Conservation (phyloP, 1,140 invertebrate species). For the Neodiprion virginianus region DNA sequence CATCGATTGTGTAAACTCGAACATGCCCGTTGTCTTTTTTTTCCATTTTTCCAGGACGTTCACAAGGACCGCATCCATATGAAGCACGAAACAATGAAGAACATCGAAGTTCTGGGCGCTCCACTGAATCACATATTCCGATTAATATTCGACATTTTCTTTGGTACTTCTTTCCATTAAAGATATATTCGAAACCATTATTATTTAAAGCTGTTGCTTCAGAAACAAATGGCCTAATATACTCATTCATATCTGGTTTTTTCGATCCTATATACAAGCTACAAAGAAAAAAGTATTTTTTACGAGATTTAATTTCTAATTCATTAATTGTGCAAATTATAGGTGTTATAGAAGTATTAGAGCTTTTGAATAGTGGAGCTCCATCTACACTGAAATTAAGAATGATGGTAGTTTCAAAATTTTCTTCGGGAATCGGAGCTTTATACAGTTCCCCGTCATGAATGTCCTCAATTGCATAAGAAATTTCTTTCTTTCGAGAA, state of each 20-base stretch:
- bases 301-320: conserved; percentile 17
- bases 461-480: conserved; percentile 19
- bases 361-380: conserved; percentile 29
- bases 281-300: conserved; percentile 26
- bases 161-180: conserved; percentile 12
- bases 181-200: conserved; percentile 31
- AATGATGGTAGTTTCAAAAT: conserved; percentile 20
- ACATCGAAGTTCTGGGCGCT: conserved; percentile 28
- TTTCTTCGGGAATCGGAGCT: conserved; percentile 1
- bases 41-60: conserved; percentile 33
- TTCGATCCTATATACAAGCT: conserved; percentile 30
- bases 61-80: conserved; percentile 41
- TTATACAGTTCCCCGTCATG: conserved; percentile 28
- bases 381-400: conserved; percentile 37
- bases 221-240: conserved; percentile 32
- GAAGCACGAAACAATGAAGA: conserved; percentile 36
- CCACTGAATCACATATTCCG: conserved; percentile 35
- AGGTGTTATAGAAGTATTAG: conserved; percentile 25
- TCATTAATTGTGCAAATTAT: conserved; percentile 32
- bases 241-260: conserved; percentile 35
- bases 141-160: conserved; percentile 32
- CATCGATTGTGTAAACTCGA: conserved; percentile 31
- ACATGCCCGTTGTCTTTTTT: conserved; percentile 26
- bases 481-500: conserved; percentile 7
- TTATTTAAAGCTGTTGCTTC: conserved; percentile 25